Conservation (phyloP, 2,113 vertebrate genomes). For the Pseudorectes ferrugineus region DNA sequence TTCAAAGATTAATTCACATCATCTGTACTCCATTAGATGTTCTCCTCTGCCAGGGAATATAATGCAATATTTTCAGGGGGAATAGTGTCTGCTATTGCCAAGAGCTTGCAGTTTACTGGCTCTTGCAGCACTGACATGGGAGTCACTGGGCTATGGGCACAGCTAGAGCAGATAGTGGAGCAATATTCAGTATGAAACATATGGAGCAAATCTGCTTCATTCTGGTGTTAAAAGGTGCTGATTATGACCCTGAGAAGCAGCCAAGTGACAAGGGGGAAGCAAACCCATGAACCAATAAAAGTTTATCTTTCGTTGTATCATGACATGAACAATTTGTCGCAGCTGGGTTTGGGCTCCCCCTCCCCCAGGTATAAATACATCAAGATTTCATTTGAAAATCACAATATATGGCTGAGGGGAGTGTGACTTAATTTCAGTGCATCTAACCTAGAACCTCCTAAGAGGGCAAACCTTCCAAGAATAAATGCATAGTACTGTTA, state of each 20-base stretch:
- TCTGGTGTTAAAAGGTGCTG: conserved; percentile 35
- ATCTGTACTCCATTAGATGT: conserved; percentile 64
- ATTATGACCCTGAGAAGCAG: conserved; percentile 4
- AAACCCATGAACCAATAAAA: neutral
- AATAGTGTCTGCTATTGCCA: conserved; percentile 28
- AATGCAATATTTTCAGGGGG: conserved; percentile 63
- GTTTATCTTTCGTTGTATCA: neutral
- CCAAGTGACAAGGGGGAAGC: conserved; percentile 23
- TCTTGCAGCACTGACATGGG: conserved; percentile 32
- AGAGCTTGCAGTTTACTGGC: conserved; percentile 49
- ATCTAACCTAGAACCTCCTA: neutral
- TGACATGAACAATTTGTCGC: neutral
- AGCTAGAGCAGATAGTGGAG: conserved; percentile 11
- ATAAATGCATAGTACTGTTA: neutral
- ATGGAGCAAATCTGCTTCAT: conserved; percentile 35
- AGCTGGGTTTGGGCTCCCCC: neutral
- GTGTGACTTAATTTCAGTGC: neutral
- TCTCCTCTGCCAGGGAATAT: conserved; percentile 56
- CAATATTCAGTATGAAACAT: conserved; percentile 7
- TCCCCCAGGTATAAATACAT: neutral
- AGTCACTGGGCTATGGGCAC: conserved; percentile 41
- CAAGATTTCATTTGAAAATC: neutral
- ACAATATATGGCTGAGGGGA: neutral
- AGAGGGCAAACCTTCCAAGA: neutral
- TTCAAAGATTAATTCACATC: conserved; percentile 63